Conservation (phyloP, 2,888 invertebrate genomes). For the Latheticus oryzae region DNA sequence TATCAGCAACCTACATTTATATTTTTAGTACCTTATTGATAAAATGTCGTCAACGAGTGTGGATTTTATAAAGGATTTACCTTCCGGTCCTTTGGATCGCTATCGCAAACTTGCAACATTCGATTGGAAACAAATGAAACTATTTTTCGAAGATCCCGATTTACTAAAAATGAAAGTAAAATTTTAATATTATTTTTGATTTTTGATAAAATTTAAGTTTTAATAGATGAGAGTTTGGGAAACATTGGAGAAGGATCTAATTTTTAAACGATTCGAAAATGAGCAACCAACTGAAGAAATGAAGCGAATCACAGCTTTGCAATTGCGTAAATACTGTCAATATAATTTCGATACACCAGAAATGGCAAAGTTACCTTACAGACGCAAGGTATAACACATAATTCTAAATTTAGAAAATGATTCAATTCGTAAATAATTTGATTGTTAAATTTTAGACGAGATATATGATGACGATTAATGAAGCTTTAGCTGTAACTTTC, state of each 20-base stretch:
- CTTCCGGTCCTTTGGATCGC: constrained; percentile 80
- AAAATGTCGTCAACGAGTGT: constrained; percentile 67
- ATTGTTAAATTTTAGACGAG: constrained; percentile 69
- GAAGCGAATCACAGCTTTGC: constrained; percentile 77
- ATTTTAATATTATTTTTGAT: constrained; percentile 7
- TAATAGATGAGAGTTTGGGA: constrained; percentile 82
- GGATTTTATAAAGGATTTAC: constrained; percentile 77
- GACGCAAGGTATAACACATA: constrained; percentile 69
- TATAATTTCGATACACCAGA: constrained; percentile 76
- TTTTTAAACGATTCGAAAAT: constrained; percentile 75
- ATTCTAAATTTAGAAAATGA: constrained; percentile 3
- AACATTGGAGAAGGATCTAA: constrained; percentile 80
- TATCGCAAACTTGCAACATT: constrained; percentile 86
- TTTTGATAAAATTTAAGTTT: neutral
- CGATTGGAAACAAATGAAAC: constrained; percentile 86
- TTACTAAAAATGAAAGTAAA: constrained; percentile 81
- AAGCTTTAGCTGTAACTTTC: constrained; percentile 77
- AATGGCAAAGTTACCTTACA: constrained; percentile 72
- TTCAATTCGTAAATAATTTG: neutral
- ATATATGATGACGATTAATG: constrained; percentile 80
- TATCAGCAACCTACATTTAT: no score
- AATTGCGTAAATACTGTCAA: constrained; percentile 74
- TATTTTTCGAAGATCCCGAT: constrained; percentile 81
- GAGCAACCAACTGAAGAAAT: constrained; percentile 79
- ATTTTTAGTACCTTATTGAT: no score